These are phyloP conservation scores for Athalia circularis DNA, from an alignment of 2,888 invertebrate species.

Conservation along the genomic window DNA sequence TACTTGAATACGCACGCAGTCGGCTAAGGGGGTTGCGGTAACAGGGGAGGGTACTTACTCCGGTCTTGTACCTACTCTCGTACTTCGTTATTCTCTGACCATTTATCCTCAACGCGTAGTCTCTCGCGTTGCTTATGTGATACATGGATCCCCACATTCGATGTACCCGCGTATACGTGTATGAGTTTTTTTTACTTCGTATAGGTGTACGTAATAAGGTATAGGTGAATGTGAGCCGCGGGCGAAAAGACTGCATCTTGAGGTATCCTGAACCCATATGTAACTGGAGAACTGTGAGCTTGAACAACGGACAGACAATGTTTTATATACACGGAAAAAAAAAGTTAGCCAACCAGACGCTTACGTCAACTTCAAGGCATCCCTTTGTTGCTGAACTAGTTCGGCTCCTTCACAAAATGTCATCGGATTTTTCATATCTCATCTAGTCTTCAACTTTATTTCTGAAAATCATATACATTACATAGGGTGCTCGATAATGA, in stretches of 20 bases:
- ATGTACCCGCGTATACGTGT: no score
- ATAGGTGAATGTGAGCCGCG: no score
- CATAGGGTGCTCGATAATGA: no score
- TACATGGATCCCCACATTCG: neutral
- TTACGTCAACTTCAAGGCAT: slow-evolving; percentile 37
- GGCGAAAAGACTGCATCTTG: slow-evolving; percentile 14
- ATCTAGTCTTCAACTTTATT: neutral
- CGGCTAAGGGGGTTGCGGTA: neutral
- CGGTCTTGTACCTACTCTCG: slow-evolving; percentile 66
- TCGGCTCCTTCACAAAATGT: neutral
- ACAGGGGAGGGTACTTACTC: slow-evolving; percentile 61
- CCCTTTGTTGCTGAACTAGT: slow-evolving; percentile 5
- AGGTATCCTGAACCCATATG: slow-evolving; percentile 54
- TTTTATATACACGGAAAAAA: neutral
- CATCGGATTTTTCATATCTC: neutral
- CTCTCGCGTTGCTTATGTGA: slow-evolving; percentile 22
- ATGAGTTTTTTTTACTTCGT: no score
- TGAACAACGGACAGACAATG: slow-evolving; percentile 61
- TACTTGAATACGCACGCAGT: neutral
- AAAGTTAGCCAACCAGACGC: slow-evolving; percentile 22
- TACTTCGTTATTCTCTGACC: slow-evolving; percentile 71
- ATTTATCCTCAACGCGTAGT: slow-evolving; percentile 51
- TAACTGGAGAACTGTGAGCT: slow-evolving; percentile 67
- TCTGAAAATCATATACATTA: no score
- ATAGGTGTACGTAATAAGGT: neutral